phyloP scores from a whole-genome alignment of 2,797 vertebrate genomes.

The Diplodus puntazzo region DNA sequence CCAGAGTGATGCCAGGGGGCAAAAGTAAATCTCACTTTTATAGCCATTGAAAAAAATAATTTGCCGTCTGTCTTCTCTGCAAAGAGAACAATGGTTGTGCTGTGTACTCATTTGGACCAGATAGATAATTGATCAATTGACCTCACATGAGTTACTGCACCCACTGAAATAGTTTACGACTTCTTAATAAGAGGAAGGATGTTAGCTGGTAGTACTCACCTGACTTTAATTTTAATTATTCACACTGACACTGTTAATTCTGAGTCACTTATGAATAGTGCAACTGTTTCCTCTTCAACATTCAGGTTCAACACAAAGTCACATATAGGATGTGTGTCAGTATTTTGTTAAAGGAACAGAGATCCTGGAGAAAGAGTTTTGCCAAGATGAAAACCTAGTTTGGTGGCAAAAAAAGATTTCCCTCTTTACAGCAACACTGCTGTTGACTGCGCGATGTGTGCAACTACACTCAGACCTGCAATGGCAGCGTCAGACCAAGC shows the following conservation, averaged over 20 bases:
- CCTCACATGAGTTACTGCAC: conserved; percentile 65
- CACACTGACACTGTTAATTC: background rate
- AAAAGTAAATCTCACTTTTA: background rate
- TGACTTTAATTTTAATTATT: conserved; percentile 62
- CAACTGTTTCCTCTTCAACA: background rate
- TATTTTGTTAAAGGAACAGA: background rate
- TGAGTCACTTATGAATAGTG: conserved; percentile 1
- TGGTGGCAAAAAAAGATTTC: background rate
- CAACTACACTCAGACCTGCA: background rate
- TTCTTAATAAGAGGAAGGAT: conserved; percentile 40
- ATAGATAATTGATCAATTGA: conserved; percentile 54
- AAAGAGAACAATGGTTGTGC: conserved; percentile 3
- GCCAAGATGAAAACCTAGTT: background rate
- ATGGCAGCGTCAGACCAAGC: background rate
- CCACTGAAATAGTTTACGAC: conserved; percentile 18
- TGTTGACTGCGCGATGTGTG: background rate
- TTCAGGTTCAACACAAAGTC: background rate
- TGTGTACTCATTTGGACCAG: conserved; percentile 4
- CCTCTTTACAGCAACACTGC: background rate
- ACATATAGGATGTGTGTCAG: background rate
- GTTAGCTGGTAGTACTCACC: conserved; percentile 39
- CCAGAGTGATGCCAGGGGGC: background rate
- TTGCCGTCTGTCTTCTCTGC: background rate
- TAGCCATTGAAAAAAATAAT: background rate
- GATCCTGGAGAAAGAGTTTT: background rate